Evolutionary conservation across 2,888 invertebrate species (phyloP), one percentile per base, ranked within the genome.

Genomic region (Melanophora roralis): DNA sequence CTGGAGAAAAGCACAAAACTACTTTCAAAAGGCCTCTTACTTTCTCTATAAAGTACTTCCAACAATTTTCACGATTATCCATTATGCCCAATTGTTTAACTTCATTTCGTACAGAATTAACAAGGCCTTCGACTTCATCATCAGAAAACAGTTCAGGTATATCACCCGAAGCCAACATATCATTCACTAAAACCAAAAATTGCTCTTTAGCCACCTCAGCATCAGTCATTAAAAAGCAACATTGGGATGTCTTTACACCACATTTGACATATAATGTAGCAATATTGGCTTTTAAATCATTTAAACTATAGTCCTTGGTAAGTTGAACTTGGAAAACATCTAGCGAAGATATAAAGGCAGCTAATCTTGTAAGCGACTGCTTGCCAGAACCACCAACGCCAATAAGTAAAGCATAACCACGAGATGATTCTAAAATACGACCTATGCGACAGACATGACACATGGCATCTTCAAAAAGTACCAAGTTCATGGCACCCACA

Each of bases 361-460:
- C 95, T 16, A 98, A 91, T 67, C 97, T 92, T 0, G 97, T 95
- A 47, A 98, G 91, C 3, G 97, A 97, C 89, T 98, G 98, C 88
- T 98, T 98, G 59, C 98, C 98, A 72, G 96, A 97, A 36, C 98
- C 98, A 45, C 98, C 98, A 0, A 98, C 98, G 27, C 98, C 98
- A 21, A 98, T 95, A 14, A 98, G 90, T 27, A 98, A 90, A 0
- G 97, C 98, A 88, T 98, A 97, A 12, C 98, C 98, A 84, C 97
- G 92, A 0, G 98, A 97, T 1, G 95, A 93, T 89, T 98, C 98
- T 85, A 98, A 90, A 83, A 98, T 98, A 71, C 98, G 94, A 89
- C 96, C 98, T 78, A 98, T 98, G 83, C 95, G 93, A 90, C 96
- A 96, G 62, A 98, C 94, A 88, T 98, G 97, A 82, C 94, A 93